Conservation (phyloP, 2,797 vertebrate genomes). For the Notoglanidium macrostoma region DNA sequence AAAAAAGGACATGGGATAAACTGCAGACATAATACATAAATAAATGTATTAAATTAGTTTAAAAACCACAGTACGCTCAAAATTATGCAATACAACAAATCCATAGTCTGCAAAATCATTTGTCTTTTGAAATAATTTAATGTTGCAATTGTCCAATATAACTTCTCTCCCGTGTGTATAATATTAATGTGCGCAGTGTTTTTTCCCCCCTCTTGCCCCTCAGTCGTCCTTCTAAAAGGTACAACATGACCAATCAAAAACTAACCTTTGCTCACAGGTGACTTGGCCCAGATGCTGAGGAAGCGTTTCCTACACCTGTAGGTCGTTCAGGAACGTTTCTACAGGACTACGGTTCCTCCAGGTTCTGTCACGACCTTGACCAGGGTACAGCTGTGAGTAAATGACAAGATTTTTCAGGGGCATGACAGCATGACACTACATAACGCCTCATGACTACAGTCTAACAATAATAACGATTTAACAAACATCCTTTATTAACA, state of each 20-base stretch:
- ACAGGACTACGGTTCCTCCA: background rate
- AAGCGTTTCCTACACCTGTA: background rate
- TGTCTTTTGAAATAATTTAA: background rate
- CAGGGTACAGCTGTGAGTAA: background rate
- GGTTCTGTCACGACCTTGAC: background rate
- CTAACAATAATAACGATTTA: background rate
- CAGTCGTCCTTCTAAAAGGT: background rate
- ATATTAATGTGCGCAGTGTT: background rate
- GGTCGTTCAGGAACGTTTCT: background rate
- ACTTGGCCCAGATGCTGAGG: background rate
- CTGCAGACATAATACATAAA: background rate
- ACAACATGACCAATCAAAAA: background rate
- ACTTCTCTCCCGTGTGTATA: background rate
- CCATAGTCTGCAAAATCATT: background rate
- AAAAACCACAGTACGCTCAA: no score
- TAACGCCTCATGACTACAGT: background rate
- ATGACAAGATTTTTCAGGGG: background rate
- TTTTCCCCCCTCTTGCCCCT: background rate
- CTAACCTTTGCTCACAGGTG: conserved; percentile 4
- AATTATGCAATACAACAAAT: background rate
- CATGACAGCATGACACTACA: background rate
- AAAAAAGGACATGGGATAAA: background rate
- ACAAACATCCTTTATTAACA: background rate
- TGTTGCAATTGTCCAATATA: background rate
- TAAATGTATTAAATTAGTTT: no score